Percentiles rank a stretch among this genome's conserved stretches.
phyloP scores from a whole-genome alignment of 2,888 invertebrate genomes.

The Meandrusa payeni region DNA sequence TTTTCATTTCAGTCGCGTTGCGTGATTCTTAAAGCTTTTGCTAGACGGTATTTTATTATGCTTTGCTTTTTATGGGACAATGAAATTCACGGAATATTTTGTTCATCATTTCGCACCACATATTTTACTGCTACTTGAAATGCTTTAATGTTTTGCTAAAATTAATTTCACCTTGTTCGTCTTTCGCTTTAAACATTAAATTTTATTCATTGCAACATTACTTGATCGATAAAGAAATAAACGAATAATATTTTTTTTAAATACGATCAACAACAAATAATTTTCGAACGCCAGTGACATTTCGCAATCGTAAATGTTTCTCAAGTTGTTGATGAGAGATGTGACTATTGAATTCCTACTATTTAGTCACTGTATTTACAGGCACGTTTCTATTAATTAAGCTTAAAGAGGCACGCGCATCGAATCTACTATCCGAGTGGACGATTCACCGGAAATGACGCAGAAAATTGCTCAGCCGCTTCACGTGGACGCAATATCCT shows the following conservation, averaged over 20 bases:
- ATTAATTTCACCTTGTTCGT: constrained; percentile 5
- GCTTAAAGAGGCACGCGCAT: constrained; percentile 50
- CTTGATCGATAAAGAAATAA: too few relatives aligned
- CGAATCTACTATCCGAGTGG: constrained; percentile 54
- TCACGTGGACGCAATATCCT: constrained; percentile 77
- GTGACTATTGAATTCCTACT: too few relatives aligned
- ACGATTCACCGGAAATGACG: constrained; percentile 75
- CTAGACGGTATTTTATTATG: constrained; percentile 23
- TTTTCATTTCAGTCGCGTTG: constrained; percentile 22
- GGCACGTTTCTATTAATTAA: constrained; percentile 53
- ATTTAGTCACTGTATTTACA: constrained; percentile 27
- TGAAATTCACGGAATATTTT: constrained; percentile 21
- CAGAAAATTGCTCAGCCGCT: constrained; percentile 75
- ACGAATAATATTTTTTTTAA: too few relatives aligned
- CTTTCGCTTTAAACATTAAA: too few relatives aligned
- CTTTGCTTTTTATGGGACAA: constrained; percentile 23
- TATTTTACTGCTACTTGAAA: constrained; percentile 15
- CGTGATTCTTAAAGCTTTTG: constrained; percentile 24
- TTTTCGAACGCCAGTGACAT: too few relatives aligned
- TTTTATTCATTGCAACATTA: too few relatives aligned
- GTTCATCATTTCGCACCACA: constrained; percentile 21
- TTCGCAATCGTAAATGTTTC: too few relatives aligned
- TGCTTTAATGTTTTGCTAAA: constrained; percentile 10
- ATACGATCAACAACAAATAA: too few relatives aligned
- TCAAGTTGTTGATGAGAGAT: too few relatives aligned